Evolutionary conservation across 2,113 vertebrate genomes (phyloP).

Genomic region (Cyprinodon variegatus): DNA sequence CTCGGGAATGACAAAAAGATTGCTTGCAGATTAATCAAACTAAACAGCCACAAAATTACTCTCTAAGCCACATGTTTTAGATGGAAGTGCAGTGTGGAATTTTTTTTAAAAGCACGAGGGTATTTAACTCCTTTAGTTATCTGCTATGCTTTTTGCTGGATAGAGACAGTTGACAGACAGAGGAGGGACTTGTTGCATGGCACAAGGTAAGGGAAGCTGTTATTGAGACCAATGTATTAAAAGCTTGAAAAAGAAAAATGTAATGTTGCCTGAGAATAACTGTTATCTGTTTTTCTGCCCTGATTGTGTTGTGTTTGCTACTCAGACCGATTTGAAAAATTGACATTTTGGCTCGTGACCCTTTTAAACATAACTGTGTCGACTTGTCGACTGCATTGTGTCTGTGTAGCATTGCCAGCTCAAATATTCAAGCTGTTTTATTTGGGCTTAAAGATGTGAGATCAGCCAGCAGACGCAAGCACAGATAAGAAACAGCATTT

Average conservation of each 20-base stretch:
- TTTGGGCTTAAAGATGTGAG: slow-evolving; percentile 1
- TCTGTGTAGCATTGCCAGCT: not conserved
- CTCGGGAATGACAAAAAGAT: slow-evolving; percentile 45
- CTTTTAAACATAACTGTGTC: slow-evolving; percentile 1
- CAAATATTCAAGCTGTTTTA: slow-evolving; percentile 10
- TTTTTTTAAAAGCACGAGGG: slow-evolving; percentile 27
- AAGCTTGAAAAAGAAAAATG: not conserved
- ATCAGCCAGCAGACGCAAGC: not conserved
- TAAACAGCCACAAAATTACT: slow-evolving; percentile 60
- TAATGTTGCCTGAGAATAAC: not conserved
- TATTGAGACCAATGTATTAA: slow-evolving; percentile 7
- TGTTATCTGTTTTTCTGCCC: not conserved
- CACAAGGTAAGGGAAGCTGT: slow-evolving; percentile 9
- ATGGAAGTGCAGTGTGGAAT: slow-evolving; percentile 42
- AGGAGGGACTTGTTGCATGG: slow-evolving; percentile 34
- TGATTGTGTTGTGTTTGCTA: not conserved
- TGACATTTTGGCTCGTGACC: not conserved
- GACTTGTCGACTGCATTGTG: not conserved
- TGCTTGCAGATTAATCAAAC: slow-evolving; percentile 50
- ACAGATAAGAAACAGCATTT: slow-evolving; percentile 5
- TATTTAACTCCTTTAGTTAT: slow-evolving; percentile 23
- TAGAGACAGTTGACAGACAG: slow-evolving; percentile 23
- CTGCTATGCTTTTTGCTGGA: slow-evolving; percentile 29
- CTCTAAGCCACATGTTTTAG: slow-evolving; percentile 52
- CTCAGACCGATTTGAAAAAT: not conserved